Evolutionary conservation across 1,140 invertebrate species (phyloP), one percentile per base, ranked within the genome.

Genomic region (Lerema accius): DNA sequence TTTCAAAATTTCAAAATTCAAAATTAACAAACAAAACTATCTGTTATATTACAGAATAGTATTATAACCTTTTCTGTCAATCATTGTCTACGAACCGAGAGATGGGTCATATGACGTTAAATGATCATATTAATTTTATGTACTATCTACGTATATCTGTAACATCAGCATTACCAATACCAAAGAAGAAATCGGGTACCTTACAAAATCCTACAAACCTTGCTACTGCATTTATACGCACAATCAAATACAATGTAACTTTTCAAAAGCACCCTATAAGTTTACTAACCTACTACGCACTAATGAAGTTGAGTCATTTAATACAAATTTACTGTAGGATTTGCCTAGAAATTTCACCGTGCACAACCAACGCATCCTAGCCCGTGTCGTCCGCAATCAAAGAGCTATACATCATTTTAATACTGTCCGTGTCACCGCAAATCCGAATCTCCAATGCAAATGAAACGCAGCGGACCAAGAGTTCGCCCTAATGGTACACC

Each of bases 391-490:
- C 67, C 64, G 78, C 73, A 88, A 90, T 90, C 82, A 90, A 79
- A 82, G 73, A 40, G 49, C 79, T 68, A 86, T 90, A 77, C 80
- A 86, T 88, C 84, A 90, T 88, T 76, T 86, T 84, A 87, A 86
- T 90, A 86, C 82, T 77, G 76, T 58, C 75, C 76, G 72, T 76
- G 85, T 88, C 87, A 83, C 80, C 75, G 79, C 78, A 84, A 87
- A 87, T 87, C 79, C 76, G 72, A 82, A 85, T 86, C 77, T 81
- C 80, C 79, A 84, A 82, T 88, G 82, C 86, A 88, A 90, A 90
- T 90, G 78, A 80, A 82, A 81, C 63, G 69, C 66, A 69, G 65
- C 60, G 71, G 76, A 73, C 78, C 71, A 70, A 71, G 67, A 74
- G 72, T 80, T 82, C 73, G 65, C 76, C 79, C 74, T 87, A 86